Evolutionary conservation across 2,113 vertebrate genomes (phyloP).

Genomic region (Hydrolagus affinis): DNA sequence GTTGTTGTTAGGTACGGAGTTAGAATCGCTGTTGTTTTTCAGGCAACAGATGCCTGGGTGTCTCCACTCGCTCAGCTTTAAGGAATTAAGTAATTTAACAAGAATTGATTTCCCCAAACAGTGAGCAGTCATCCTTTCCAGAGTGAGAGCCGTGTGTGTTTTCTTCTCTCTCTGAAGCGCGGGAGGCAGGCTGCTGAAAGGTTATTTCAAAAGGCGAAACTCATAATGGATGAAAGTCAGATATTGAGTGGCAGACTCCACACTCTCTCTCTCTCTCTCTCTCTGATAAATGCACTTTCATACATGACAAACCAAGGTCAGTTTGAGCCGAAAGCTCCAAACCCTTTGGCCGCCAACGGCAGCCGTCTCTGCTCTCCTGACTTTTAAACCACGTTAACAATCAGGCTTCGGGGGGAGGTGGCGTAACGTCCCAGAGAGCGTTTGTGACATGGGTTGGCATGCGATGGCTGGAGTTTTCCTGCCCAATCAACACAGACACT

Average conservation of each 20-base stretch:
- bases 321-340: slow-evolving; percentile 1
- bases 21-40: neutral
- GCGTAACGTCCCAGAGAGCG: too few relatives aligned
- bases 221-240: slow-evolving; percentile 30
- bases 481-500: too few relatives aligned
- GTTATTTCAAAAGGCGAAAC: slow-evolving; percentile 27
- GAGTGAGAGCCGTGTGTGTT: slow-evolving; percentile 24
- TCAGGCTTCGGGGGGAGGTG: neutral
- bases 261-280: slow-evolving; percentile 20
- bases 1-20: neutral
- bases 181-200: slow-evolving; percentile 27
- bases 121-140: slow-evolving; percentile 24
- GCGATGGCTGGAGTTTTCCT: too few relatives aligned
- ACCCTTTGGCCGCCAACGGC: neutral
- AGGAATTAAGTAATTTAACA: slow-evolving; percentile 31
- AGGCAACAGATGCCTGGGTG: slow-evolving; percentile 17
- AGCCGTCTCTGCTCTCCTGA: slow-evolving; percentile 14
- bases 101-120: slow-evolving; percentile 31
- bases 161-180: slow-evolving; percentile 28
- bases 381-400: slow-evolving; percentile 18
- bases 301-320: slow-evolving; percentile 30
- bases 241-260: slow-evolving; percentile 28
- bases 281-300: slow-evolving; percentile 19
- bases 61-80: slow-evolving; percentile 10
- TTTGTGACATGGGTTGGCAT: too few relatives aligned